phyloP scores from a whole-genome alignment of 2,797 vertebrate species.

The Anguilla obscura region DNA sequence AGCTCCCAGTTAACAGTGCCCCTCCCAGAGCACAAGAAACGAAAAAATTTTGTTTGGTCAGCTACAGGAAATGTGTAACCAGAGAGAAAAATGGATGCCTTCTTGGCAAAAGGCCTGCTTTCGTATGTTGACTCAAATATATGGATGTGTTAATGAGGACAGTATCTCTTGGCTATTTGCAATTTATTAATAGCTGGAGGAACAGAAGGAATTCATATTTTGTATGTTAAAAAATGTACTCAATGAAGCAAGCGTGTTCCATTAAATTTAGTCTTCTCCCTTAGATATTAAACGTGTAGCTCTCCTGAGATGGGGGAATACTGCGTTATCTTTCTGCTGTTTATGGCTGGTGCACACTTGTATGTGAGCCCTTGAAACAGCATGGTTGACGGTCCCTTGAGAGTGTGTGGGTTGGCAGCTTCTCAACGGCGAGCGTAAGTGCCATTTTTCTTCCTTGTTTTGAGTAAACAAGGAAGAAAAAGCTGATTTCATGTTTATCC shows the following conservation, averaged over 20 bases:
- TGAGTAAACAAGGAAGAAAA: not conserved
- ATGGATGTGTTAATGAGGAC: not conserved
- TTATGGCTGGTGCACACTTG: not conserved
- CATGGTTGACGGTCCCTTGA: not conserved
- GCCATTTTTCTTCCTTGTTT: not conserved
- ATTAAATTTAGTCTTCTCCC: not conserved
- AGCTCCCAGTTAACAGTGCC: not conserved
- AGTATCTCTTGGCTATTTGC: not conserved
- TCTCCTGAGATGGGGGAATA: not conserved
- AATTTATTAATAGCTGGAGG: not conserved
- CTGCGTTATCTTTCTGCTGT: not conserved
- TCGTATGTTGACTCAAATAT: not conserved
- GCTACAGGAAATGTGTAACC: not conserved
- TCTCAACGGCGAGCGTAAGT: not conserved
- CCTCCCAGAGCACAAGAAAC: not conserved
- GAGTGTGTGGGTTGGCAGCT: not conserved
- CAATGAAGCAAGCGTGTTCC: not conserved
- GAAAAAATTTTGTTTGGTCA: not conserved
- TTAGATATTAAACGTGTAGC: not conserved
- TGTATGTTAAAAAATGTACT: not conserved
- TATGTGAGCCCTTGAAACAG: not conserved
- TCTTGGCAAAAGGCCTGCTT: not conserved
- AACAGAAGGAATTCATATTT: not conserved
- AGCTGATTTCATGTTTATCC: not conserved
- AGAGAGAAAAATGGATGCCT: not conserved